A percentile compares a stretch with the other conserved stretches of the same genome.
Evolutionary conservation across 2,797 vertebrate genomes (phyloP).

Genomic region (Psittacula derbiana): DNA sequence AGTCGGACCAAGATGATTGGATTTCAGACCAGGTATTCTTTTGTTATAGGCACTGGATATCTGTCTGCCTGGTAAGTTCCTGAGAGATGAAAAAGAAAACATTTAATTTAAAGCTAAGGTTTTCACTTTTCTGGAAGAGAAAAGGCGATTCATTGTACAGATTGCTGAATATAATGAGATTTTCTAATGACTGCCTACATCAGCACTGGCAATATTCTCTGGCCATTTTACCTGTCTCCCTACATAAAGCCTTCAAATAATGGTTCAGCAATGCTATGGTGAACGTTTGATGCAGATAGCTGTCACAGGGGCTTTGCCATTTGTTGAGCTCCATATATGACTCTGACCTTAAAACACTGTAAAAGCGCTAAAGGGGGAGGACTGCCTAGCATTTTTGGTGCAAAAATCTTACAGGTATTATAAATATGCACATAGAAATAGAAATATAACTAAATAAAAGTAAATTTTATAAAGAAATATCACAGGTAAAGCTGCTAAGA

Average conservation of each 20-base stretch:
- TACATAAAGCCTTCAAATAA: background rate
- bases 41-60: background rate
- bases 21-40: slow-evolving; percentile 33
- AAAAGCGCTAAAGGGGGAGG: background rate
- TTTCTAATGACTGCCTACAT: slow-evolving; percentile 44
- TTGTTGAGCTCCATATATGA: background rate
- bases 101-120: slow-evolving; percentile 26
- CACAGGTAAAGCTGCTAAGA: background rate
- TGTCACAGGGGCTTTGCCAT: background rate
- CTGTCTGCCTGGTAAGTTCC: slow-evolving; percentile 21
- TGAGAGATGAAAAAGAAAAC: slow-evolving; percentile 34
- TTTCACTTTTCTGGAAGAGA: slow-evolving; percentile 37
- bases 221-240: background rate
- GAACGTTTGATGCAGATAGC: background rate
- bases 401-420: background rate
- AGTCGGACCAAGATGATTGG: slow-evolving; percentile 42
- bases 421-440: background rate
- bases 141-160: slow-evolving; percentile 32
- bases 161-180: slow-evolving; percentile 46
- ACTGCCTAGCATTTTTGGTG: background rate
- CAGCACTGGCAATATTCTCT: background rate
- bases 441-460: background rate
- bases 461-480: background rate
- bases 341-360: background rate
- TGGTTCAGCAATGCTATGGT: background rate